phyloP scores from a whole-genome alignment of 2,888 invertebrate species.

The Synanthedon formicaeformis region DNA sequence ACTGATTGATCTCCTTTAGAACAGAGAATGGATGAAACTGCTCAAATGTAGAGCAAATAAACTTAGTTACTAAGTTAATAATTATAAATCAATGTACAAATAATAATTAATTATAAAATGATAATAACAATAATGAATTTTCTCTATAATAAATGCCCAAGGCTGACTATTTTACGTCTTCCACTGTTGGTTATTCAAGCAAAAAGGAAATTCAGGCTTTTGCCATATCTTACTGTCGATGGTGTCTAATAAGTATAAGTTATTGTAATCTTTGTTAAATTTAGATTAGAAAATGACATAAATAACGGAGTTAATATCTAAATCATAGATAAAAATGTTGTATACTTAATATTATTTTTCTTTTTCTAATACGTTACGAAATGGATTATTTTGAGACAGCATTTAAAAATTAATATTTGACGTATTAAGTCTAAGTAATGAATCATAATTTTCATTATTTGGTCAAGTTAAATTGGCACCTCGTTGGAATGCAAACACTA shows the following conservation, averaged over 20 bases:
- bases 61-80: constrained; percentile 8
- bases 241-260: too few species aligned
- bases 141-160: constrained; percentile 6
- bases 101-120: neutral
- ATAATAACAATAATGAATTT: neutral
- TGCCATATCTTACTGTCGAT: too few species aligned
- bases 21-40: neutral
- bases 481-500: too few species aligned
- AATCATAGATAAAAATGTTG: too few species aligned
- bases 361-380: neutral
- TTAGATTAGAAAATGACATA: too few species aligned
- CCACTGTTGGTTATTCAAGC: constrained; percentile 2
- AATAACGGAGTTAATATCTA: too few species aligned
- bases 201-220: too few species aligned
- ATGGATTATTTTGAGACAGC: neutral
- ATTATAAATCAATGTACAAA: constrained; percentile 2
- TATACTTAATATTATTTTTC: too few species aligned
- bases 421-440: neutral
- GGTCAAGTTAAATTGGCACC: too few species aligned
- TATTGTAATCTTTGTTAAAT: too few species aligned
- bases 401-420: neutral
- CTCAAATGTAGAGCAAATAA: constrained; percentile 5
- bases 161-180: constrained; percentile 17
- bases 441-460: too few species aligned
- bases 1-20: neutral